phyloP scores from a whole-genome alignment of 2,797 vertebrate species.

The Mionectes olivaceus region DNA sequence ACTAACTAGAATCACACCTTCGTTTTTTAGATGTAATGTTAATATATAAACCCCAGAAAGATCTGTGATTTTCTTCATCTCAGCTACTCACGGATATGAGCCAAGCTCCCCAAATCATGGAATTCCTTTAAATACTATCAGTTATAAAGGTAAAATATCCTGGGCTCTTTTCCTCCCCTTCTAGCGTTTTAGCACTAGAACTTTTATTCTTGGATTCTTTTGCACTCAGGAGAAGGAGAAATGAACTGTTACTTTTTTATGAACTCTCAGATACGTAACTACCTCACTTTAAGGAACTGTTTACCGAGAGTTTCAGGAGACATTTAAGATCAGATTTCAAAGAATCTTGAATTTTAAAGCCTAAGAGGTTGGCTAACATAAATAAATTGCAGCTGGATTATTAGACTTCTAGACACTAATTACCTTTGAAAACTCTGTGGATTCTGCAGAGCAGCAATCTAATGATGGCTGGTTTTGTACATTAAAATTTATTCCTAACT shows the following conservation, averaged over 20 bases:
- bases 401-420: neutral
- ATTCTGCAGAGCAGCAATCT: neutral
- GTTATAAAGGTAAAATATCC: neutral
- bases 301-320: neutral
- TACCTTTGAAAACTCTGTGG: neutral
- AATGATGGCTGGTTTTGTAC: neutral
- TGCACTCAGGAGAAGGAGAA: neutral
- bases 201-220: neutral
- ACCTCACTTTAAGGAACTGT: neutral
- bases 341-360: neutral
- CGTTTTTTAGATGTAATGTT: neutral
- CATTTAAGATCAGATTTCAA: neutral
- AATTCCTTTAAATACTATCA: neutral
- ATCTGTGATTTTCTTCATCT: neutral
- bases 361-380: neutral
- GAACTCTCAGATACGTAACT: neutral
- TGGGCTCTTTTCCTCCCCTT: neutral
- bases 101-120: neutral
- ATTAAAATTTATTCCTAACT: neutral
- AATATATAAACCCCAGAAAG: neutral
- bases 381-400: neutral
- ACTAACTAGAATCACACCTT: neutral
- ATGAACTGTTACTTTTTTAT: neutral
- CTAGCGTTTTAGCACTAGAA: neutral
- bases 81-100: neutral